A percentile compares a stretch with the other conserved stretches of the same genome.
Conservation (phyloP, 2,888 invertebrate species). For the Drosophila colorata region DNA sequence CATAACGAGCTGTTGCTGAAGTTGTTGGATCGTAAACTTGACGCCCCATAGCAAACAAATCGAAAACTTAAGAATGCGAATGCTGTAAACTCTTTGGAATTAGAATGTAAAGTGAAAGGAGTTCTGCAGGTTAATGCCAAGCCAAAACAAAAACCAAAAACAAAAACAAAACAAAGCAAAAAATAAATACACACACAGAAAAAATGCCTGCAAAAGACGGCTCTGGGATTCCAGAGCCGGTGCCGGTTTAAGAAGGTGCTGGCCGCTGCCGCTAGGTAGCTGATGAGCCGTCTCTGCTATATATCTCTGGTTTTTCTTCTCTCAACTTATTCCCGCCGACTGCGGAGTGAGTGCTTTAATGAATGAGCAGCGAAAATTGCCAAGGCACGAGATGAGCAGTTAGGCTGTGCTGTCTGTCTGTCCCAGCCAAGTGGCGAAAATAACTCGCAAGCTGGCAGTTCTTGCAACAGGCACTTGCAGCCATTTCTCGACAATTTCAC, state of each 20-base stretch:
- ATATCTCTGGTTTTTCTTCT: slow-evolving; percentile 3
- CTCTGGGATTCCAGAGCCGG: slow-evolving; percentile 24
- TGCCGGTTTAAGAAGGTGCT: slow-evolving; percentile 19
- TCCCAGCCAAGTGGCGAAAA: slow-evolving; percentile 8
- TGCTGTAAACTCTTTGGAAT: slow-evolving; percentile 71
- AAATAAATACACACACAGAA: not conserved
- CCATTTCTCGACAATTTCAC: not conserved
- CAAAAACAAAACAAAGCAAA: slow-evolving; percentile 1
- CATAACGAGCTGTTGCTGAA: slow-evolving; percentile 46
- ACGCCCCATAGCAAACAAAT: slow-evolving; percentile 43
- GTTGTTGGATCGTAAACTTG: slow-evolving; percentile 51
- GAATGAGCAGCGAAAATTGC: slow-evolving; percentile 68
- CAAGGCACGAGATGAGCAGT: slow-evolving; percentile 43
- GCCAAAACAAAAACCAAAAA: slow-evolving; percentile 29
- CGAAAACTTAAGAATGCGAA: slow-evolving; percentile 67
- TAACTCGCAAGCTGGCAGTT: not conserved
- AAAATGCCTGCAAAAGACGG: slow-evolving; percentile 9
- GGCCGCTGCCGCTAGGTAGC: not conserved
- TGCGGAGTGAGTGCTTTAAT: slow-evolving; percentile 42
- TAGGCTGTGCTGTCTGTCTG: not conserved
- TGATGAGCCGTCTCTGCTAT: slow-evolving; percentile 1
- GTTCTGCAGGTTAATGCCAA: slow-evolving; percentile 75
- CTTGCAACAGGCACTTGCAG: slow-evolving; percentile 11
- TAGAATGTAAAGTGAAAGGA: slow-evolving; percentile 81
- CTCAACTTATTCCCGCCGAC: slow-evolving; percentile 16